Evolutionary conservation across 2,113 vertebrate species (phyloP).

Genomic region (Halcyon malimbica): DNA sequence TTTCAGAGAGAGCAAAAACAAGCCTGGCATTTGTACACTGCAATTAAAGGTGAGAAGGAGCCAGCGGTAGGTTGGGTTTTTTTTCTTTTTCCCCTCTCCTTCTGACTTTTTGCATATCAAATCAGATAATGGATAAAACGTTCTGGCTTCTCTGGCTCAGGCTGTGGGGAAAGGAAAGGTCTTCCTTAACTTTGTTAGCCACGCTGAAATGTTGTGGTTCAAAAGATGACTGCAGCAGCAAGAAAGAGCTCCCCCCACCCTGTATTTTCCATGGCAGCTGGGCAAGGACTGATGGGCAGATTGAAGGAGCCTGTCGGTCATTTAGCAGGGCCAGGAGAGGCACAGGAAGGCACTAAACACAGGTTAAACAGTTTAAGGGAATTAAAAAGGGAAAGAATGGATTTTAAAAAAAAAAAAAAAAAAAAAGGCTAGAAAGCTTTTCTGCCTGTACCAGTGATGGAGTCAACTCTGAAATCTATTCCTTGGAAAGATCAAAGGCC

Average conservation of each 20-base stretch:
- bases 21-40: slow-evolving; percentile 13
- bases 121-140: background rate
- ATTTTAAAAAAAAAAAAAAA: background rate
- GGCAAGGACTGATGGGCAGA: background rate
- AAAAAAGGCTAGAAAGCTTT: background rate
- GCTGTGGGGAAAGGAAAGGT: background rate
- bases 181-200: background rate
- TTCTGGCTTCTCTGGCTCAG: background rate
- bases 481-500: background rate
- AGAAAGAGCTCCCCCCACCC: background rate
- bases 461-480: background rate
- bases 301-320: background rate
- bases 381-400: background rate
- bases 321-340: background rate
- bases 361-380: background rate
- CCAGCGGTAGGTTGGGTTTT: background rate
- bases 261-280: accelerated
- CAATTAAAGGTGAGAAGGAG: slow-evolving; percentile 28
- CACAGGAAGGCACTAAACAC: background rate
- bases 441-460: background rate
- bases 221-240: background rate
- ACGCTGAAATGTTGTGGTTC: background rate
- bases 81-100: too few relatives aligned
- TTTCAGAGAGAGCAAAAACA: slow-evolving; percentile 29
- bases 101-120: background rate